Base-by-base conservation (phyloP, 2,797 vertebrate genomes). In the Takifugu ocellatus region DNA sequence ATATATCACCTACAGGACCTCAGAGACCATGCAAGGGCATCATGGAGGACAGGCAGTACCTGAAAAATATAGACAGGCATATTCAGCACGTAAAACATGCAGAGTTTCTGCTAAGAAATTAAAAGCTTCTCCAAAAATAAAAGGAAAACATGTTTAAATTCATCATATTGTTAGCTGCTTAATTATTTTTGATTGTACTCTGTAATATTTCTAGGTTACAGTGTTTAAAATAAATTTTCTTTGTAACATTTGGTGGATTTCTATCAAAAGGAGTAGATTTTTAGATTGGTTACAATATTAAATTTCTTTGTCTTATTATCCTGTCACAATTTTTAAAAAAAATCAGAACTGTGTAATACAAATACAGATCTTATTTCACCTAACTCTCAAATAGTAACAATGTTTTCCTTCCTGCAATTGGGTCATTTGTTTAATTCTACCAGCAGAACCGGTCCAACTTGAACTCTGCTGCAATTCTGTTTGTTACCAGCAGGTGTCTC, bases 401-500 rank as follows among this genome's bases (percentile, higher is more conserved):
- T 49, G 24, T 17, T 15, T 27, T 10, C 51, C 12, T 52, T 9
- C n/a, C 25, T 9, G 39, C 6, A 1, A 29, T 2, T 12, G 46
- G 11, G 12, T 43, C 15, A 48, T 31, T 36, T 6, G 14, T 16
- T 1, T 5, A 9, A 11, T 6, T 43, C 12, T 12, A 57, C 9
- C 49, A 0, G 33, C 27, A n/a, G 63, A 51, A 25, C 56, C 56
- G 29, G 36, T 52, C 51, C 26, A 14, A 3, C 42, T 0, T 17
- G 11, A 6, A 11, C 11, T n/a, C 54, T 59, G 57, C 61, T 79
- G 72, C 49, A 82, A 69, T 79, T 77, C 56, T 33, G 25, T 2
- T 0, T 36, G 0, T 39, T 21, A 29, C 55, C 85, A 79, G 48
- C 63, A 81, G 79, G 54, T 39, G 84, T 63, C 64, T 5, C 54